phyloP scores from a whole-genome alignment of 2,113 vertebrate species.

The Corvus hawaiiensis region DNA sequence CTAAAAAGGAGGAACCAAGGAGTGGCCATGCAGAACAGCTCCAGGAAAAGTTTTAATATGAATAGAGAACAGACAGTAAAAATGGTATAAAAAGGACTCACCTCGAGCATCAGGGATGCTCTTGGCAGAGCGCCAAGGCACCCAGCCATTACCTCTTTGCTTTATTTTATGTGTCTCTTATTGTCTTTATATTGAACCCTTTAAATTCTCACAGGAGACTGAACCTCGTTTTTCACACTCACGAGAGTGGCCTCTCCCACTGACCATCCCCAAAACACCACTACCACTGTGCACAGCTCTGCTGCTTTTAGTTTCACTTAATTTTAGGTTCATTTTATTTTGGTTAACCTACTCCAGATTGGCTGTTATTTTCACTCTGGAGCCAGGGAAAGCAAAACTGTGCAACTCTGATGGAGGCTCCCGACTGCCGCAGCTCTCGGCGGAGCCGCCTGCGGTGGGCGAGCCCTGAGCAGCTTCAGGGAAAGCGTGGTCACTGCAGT shows the following conservation, averaged over 20 bases:
- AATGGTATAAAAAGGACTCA: no score
- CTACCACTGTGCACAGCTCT: background rate
- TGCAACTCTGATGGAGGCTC: background rate
- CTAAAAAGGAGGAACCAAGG: no score
- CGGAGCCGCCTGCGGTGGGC: accelerated
- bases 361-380: background rate
- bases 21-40: no score
- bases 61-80: no score
- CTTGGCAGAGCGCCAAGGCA: no score
- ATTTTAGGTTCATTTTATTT: background rate
- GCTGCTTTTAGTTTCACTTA: background rate
- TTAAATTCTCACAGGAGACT: no score
- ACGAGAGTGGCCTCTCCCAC: accelerated
- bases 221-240: no score
- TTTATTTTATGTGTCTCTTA: no score
- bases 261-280: background rate
- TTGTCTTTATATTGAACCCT: no score
- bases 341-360: background rate
- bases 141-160: no score
- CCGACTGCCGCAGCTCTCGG: accelerated
- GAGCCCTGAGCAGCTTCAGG: background rate
- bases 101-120: no score
- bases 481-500: background rate
- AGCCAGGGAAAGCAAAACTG: background rate
- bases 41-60: no score